phyloP scores from a whole-genome alignment of 2,888 invertebrate species.

The Mamestra brassicae region DNA sequence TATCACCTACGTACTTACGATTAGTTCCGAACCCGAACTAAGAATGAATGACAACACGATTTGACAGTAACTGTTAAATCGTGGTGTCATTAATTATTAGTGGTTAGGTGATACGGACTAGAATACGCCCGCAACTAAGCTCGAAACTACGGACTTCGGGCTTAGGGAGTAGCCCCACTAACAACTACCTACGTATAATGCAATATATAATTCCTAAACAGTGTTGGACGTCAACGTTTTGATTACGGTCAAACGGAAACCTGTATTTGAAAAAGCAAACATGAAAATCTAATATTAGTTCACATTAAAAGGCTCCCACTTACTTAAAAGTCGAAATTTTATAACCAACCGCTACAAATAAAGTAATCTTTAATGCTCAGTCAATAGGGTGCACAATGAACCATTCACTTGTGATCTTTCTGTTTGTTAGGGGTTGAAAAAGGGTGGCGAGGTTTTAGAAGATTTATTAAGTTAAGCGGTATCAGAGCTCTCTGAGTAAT shows the following conservation, averaged over 20 bases:
- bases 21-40: too few relatives aligned
- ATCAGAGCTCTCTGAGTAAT: conserved; percentile 64
- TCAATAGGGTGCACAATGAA: conserved; percentile 44
- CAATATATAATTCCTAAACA: too few relatives aligned
- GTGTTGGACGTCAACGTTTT: too few relatives aligned
- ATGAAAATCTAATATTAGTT: conserved; percentile 13
- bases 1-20: too few relatives aligned
- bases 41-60: too few relatives aligned
- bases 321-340: conserved; percentile 39
- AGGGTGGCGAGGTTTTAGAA: conserved; percentile 56
- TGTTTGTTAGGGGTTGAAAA: conserved; percentile 50
- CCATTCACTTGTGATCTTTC: conserved; percentile 46
- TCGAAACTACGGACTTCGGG: too few relatives aligned
- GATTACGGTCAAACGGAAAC: background rate
- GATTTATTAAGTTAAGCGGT: conserved; percentile 67
- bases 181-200: too few relatives aligned
- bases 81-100: too few relatives aligned
- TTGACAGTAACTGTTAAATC: too few relatives aligned
- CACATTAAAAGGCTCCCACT: conserved; percentile 28
- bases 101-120: too few relatives aligned
- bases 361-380: conserved; percentile 28
- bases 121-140: too few relatives aligned
- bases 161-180: too few relatives aligned
- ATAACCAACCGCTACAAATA: conserved; percentile 14
- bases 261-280: conserved; percentile 14